Evolutionary conservation across 2,888 invertebrate species (phyloP).

Genomic region (Thelaira solivaga): DNA sequence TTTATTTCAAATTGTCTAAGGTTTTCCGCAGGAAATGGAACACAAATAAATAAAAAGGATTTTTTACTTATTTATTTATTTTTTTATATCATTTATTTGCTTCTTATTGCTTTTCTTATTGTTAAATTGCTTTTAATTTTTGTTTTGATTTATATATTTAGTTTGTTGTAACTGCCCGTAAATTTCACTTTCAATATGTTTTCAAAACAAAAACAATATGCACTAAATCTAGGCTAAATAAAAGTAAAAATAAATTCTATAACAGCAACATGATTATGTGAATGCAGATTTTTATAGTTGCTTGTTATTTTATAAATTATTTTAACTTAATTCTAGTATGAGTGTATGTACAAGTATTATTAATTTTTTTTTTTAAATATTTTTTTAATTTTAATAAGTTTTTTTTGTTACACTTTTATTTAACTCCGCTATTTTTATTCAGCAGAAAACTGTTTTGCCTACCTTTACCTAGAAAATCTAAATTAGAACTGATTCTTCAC

Average conservation of each 20-base stretch:
- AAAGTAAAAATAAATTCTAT: background rate
- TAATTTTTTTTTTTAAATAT: background rate
- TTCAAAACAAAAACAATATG: background rate
- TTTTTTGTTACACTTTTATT: constrained; percentile 1
- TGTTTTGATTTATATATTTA: background rate
- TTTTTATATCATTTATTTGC: background rate
- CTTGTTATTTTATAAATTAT: no score
- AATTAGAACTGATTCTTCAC: constrained; percentile 33
- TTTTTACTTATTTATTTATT: background rate
- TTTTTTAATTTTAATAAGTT: background rate
- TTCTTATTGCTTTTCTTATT: background rate
- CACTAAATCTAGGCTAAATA: background rate
- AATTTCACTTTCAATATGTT: background rate
- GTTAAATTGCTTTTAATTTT: background rate
- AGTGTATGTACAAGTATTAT: no score
- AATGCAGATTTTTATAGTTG: no score
- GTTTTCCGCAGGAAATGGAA: constrained; percentile 36
- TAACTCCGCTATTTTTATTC: background rate
- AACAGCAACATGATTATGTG: no score
- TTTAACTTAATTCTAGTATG: no score
- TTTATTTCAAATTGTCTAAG: constrained; percentile 35
- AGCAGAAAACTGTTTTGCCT: background rate
- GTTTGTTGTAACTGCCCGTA: background rate
- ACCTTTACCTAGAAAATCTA: constrained; percentile 33
- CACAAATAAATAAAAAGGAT: no score